A percentile compares a stretch with the other conserved stretches of the same genome.
These are phyloP conservation scores for Sisyra terminalis DNA, from an alignment of 2,888 invertebrate genomes.

Conservation along the genomic window DNA sequence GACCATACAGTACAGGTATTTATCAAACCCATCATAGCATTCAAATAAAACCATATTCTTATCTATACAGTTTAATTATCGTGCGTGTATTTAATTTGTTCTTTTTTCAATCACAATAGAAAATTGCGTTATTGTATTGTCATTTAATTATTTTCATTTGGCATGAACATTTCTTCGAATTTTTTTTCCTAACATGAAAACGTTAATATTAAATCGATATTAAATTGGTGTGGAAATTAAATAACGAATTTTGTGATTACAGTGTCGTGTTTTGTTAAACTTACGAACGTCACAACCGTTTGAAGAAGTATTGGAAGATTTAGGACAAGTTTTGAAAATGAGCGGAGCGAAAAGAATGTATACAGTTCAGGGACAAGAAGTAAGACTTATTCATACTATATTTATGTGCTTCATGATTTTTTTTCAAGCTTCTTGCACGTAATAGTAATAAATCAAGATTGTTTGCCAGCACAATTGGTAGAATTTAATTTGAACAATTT, in stretches of 20 bases:
- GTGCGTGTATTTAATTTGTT: no score
- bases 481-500: no score
- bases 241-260: conserved; percentile 15
- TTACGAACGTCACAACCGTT: conserved; percentile 85
- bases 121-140: no score
- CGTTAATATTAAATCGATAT: no score
- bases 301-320: conserved; percentile 83
- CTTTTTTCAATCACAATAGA: no score
- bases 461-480: no score
- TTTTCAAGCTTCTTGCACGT: neutral
- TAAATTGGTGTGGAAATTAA: neutral
- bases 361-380: conserved; percentile 84
- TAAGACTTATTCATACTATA: conserved; percentile 21
- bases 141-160: no score
- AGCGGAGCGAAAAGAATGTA: conserved; percentile 82
- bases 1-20: conserved; percentile 77
- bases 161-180: no score
- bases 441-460: neutral
- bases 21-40: no score
- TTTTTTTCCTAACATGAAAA: no score
- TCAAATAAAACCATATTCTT: no score
- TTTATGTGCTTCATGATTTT: neutral
- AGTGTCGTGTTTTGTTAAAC: conserved; percentile 84
- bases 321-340: conserved; percentile 86
- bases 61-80: no score